A percentile compares a stretch with the other conserved stretches of the same genome.
Conservation (phyloP, 2,888 invertebrate species). For the Mimas tiliae region DNA sequence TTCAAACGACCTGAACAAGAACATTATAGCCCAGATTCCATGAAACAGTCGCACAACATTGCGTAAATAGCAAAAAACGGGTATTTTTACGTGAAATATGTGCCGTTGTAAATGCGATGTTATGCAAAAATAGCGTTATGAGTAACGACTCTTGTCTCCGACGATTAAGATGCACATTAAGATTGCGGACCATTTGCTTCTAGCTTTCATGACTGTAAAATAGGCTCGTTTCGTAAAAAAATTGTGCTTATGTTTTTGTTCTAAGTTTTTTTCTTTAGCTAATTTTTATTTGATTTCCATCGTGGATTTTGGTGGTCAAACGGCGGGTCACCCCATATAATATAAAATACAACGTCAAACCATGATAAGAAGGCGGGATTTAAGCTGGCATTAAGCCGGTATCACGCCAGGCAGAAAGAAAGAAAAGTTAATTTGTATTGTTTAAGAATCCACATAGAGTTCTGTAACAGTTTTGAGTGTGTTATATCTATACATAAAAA, state of each 20-base stretch:
- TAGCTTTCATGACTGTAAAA: slow-evolving; percentile 37
- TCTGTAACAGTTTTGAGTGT: too few relatives aligned
- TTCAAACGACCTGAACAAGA: slow-evolving; percentile 1
- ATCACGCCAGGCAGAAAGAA: too few relatives aligned
- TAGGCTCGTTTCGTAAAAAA: slow-evolving; percentile 14
- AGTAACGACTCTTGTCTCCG: slow-evolving; percentile 41
- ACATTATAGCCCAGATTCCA: slow-evolving; percentile 16
- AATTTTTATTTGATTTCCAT: too few relatives aligned
- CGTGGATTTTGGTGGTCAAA: too few relatives aligned
- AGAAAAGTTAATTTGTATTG: too few relatives aligned
- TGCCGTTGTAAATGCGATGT: slow-evolving; percentile 36
- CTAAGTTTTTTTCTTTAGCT: background rate
- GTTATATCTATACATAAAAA: too few relatives aligned
- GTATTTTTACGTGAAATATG: slow-evolving; percentile 30
- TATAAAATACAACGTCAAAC: too few relatives aligned
- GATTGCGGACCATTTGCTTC: slow-evolving; percentile 40
- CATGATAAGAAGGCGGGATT: too few relatives aligned
- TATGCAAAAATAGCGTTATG: slow-evolving; percentile 45
- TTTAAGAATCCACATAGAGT: too few relatives aligned
- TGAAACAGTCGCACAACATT: slow-evolving; percentile 25
- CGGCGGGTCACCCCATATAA: too few relatives aligned
- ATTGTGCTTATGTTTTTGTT: background rate
- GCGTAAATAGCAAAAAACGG: slow-evolving; percentile 30
- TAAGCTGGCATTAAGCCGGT: too few relatives aligned
- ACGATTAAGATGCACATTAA: slow-evolving; percentile 54